phyloP scores from a whole-genome alignment of 2,113 vertebrate genomes.

The Ascaphus truei region DNA sequence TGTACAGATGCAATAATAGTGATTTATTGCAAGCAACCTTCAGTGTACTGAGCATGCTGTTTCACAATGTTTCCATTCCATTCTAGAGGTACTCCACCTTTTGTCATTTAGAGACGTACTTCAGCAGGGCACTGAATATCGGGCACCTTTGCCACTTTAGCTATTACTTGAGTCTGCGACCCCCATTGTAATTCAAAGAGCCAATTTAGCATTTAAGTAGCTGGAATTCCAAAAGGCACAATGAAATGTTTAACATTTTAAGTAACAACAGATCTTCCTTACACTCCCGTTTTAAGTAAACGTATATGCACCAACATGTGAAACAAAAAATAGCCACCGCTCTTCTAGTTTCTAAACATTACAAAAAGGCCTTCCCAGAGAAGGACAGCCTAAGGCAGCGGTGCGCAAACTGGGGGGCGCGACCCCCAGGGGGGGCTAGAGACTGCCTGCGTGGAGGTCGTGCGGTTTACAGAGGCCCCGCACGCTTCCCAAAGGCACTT shows the following conservation, averaged over 20 bases:
- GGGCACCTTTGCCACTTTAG: background rate
- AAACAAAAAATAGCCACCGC: no score
- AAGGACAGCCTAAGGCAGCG: no score
- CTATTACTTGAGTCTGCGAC: background rate
- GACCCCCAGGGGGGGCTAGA: no score
- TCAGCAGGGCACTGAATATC: background rate
- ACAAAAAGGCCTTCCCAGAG: no score
- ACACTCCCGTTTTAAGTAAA: background rate
- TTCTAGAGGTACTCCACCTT: background rate
- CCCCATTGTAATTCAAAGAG: constrained; percentile 1
- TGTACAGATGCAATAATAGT: background rate
- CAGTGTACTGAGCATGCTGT: background rate
- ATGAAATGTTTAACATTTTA: background rate
- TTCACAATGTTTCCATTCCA: background rate
- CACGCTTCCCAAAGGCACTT: no score
- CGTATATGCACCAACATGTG: background rate
- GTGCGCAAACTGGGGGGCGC: no score
- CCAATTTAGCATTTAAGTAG: background rate
- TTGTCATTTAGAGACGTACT: background rate
- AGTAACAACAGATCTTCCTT: no score
- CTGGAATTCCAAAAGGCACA: background rate
- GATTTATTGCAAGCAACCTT: background rate
- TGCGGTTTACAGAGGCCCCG: no score
- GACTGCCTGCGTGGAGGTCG: no score
- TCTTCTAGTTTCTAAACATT: no score